phyloP scores from a whole-genome alignment of 1,140 invertebrate species.

The Hycleus cichorii region DNA sequence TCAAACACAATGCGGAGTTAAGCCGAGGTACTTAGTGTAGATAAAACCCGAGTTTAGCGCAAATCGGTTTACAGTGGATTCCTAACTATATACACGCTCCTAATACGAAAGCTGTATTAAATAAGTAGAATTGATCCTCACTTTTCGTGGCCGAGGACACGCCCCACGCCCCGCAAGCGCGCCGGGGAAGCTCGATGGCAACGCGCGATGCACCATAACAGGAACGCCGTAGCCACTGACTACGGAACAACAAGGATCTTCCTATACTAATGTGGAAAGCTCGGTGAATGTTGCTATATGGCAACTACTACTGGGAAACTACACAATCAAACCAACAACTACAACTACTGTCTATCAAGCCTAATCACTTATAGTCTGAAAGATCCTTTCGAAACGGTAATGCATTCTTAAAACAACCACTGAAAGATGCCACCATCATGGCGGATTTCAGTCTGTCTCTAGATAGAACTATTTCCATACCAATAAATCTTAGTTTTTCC shows the following conservation, averaged over 20 bases:
- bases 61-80: constrained; percentile 44
- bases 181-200: constrained; percentile 18
- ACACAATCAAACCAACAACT: no score
- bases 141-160: constrained; percentile 40
- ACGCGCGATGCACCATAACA: constrained; percentile 15
- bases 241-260: constrained; percentile 8
- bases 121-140: constrained; percentile 44
- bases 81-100: constrained; percentile 44
- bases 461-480: no score
- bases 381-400: no score
- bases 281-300: no score
- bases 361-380: no score
- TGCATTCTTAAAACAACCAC: no score
- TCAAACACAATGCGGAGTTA: constrained; percentile 42
- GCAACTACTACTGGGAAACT: no score
- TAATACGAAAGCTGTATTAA: constrained; percentile 45
- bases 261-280: background rate
- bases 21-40: constrained; percentile 42
- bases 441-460: no score
- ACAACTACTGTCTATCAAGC: no score
- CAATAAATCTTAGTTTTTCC: no score
- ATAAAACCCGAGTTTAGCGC: constrained; percentile 43
- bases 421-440: no score
- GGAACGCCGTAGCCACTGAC: constrained; percentile 8
- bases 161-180: constrained; percentile 28